Evolutionary conservation across 2,797 vertebrate genomes (phyloP), one percentile per base, ranked within the genome.

Genomic region (Trachurus trachurus): DNA sequence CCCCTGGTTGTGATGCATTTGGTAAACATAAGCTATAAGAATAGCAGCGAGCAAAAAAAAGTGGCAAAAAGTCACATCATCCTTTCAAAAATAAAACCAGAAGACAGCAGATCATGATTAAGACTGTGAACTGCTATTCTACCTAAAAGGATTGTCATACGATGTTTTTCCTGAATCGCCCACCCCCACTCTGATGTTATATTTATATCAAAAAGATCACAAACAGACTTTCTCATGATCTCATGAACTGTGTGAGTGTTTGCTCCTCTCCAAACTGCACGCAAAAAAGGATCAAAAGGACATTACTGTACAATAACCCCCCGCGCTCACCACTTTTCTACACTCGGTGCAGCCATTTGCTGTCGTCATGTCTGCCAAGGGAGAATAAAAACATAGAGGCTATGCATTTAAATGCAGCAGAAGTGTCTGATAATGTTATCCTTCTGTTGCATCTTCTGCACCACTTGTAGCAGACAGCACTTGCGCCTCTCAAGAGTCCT

Each of bases 401-500:
- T 63, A 8, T 58, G 47, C 21, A 83, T 87, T 77, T 63, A 79
- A 65, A 88, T 78, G 50, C 37, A 17, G 9, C 40, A 44, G 4
- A 58, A 75, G 58, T 62, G 42, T 40, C 50, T 69, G 58, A 68
- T 74, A 78, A 76, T 78, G 59, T 81, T 77, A 84, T 72, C 70
- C 68, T 15, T 21, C 66, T 42, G 22, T 57, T 82, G 69, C 78
- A 85, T 84, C 78, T 68, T 54, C 37, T 73, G 56, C 66, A 58
- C 63, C 71, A 49, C 82, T 85, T 66, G 58, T 44, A 60, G 73
- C 80, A 87, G 81, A 84, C 85, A 80, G 64, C 76, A 78, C 83
- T 87, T 80, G 70, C 56, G 60, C 83, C 78, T 88, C 86, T 91
- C 74, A 66, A 91, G 89, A 89, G 87, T 80, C 86, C 85, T 92